Evolutionary conservation across 2,888 invertebrate genomes (phyloP), one percentile per base, ranked within the genome.

Genomic region (Trimorus sp.): DNA sequence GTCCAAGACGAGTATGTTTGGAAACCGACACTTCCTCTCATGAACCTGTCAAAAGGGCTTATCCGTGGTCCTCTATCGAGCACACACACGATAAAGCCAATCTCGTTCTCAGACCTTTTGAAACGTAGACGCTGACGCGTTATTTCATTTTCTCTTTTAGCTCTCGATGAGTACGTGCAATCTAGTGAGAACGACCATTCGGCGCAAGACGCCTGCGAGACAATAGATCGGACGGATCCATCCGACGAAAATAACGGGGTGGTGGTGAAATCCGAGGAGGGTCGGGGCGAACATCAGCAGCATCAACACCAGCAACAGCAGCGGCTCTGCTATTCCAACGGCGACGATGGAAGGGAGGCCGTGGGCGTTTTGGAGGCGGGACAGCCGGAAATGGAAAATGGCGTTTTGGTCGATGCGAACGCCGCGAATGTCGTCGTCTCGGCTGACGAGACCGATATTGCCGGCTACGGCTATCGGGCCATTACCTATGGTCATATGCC

Each of bases 331-430:
- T 89, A 88, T 79, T 83, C 85, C 54, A 83, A 81, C 83, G 84
- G 78, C 58, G 89, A 86, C 48, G 89, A 88, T 86, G 88, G 89
- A 84, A 90, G 89, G 88, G 89, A 90, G 82, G 83, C 80, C 82
- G 90, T 91, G 89, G 91, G 91, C 91, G 91, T 90, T 87, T 88
- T 90, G 86, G 90, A 90, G 91, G 91, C 91, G 91, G 91, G 88
- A 86, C 91, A 86, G 76, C 88, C 87, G 88, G 90, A 90, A 89
- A 89, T 88, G 84, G 89, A 91, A 91, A 91, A 91, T 91, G 91
- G 91, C 91, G 91, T 85, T 83, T 83, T 89, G 73, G 86, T 86
- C n/a, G 89, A 88, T 79, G 63, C 88, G 65, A 85, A 81, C 54
- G 83, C 71, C 40, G 74, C 71, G 11, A 88, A 88, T 82, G 79